A percentile compares a stretch with the other conserved stretches of the same genome.
phyloP scores from a whole-genome alignment of 1,140 invertebrate species.

The Trachymyrmex septentrionalis region DNA sequence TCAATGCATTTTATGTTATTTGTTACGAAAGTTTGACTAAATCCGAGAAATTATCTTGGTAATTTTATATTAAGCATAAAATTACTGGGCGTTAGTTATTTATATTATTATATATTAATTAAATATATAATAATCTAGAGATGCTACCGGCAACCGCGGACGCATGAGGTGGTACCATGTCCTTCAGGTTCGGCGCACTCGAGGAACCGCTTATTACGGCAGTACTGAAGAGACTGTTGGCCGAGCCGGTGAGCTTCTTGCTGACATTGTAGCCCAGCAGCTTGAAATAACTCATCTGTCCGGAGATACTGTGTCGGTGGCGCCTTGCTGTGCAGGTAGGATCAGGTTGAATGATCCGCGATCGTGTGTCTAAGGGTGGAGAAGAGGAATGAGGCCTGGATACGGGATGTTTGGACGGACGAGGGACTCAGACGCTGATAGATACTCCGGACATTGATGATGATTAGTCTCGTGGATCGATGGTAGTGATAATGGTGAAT shows the following conservation, averaged over 20 bases:
- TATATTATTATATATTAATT: background rate
- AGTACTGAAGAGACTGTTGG: conserved; percentile 95
- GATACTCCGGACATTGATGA: conserved; percentile 63
- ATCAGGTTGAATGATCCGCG: conserved; percentile 87
- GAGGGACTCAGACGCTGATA: conserved; percentile 61
- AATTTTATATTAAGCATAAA: background rate
- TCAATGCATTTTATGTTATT: background rate
- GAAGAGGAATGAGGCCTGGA: conserved; percentile 85
- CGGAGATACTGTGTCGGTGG: conserved; percentile 97
- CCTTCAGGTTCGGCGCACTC: conserved; percentile 95
- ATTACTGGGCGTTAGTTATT: background rate
- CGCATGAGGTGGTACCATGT: conserved; percentile 92
- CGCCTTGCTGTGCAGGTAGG: conserved; percentile 90
- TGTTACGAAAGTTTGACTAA: background rate
- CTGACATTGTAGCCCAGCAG: conserved; percentile 91
- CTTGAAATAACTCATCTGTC: conserved; percentile 96
- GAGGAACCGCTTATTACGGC: conserved; percentile 97
- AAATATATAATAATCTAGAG: background rate
- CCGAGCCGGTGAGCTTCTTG: conserved; percentile 91
- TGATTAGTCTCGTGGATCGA: conserved; percentile 40
- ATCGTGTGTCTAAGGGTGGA: conserved; percentile 85
- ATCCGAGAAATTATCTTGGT: background rate
- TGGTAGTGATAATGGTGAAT: conserved; percentile 24
- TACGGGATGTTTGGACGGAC: conserved; percentile 55
- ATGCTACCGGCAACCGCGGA: conserved; percentile 90